phyloP scores from a whole-genome alignment of 1,140 invertebrate genomes.

The Eumeta japonica region DNA sequence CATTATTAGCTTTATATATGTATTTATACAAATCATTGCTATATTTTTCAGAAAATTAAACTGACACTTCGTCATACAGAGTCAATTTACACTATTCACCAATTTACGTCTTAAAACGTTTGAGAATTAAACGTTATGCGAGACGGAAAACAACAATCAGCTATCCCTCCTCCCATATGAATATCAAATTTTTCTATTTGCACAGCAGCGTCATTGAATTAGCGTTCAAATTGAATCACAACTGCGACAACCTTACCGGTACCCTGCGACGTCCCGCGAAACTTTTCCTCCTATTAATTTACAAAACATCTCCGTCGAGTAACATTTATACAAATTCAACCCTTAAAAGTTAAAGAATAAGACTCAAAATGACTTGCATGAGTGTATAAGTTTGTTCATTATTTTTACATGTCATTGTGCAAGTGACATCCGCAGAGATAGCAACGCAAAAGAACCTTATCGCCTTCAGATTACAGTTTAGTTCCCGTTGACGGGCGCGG shows the following conservation, averaged over 20 bases:
- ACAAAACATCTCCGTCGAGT: constrained; percentile 44
- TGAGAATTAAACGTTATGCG: too few relatives aligned
- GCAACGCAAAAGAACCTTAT: too few relatives aligned
- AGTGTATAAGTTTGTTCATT: constrained; percentile 51
- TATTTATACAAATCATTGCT: background rate
- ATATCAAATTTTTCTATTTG: constrained; percentile 55
- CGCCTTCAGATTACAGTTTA: background rate
- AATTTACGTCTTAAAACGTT: too few relatives aligned
- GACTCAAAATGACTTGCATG: constrained; percentile 30
- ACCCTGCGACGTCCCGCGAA: constrained; percentile 47
- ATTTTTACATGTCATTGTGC: constrained; percentile 58
- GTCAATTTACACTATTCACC: too few relatives aligned
- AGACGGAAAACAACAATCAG: constrained; percentile 40
- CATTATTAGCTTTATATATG: background rate
- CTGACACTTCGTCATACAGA: too few relatives aligned
- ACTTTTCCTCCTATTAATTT: constrained; percentile 57
- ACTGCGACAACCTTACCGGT: constrained; percentile 52
- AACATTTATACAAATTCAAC: constrained; percentile 22
- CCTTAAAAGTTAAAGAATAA: constrained; percentile 22
- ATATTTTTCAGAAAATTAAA: constrained; percentile 2
- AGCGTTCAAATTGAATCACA: constrained; percentile 57
- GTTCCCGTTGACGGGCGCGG: constrained; percentile 23
- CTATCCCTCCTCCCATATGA: constrained; percentile 48
- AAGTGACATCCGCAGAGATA: constrained; percentile 33
- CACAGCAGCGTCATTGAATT: constrained; percentile 53